Base-by-base conservation (phyloP, 1,140 invertebrate genomes). In the Calliphora vicina region DNA sequence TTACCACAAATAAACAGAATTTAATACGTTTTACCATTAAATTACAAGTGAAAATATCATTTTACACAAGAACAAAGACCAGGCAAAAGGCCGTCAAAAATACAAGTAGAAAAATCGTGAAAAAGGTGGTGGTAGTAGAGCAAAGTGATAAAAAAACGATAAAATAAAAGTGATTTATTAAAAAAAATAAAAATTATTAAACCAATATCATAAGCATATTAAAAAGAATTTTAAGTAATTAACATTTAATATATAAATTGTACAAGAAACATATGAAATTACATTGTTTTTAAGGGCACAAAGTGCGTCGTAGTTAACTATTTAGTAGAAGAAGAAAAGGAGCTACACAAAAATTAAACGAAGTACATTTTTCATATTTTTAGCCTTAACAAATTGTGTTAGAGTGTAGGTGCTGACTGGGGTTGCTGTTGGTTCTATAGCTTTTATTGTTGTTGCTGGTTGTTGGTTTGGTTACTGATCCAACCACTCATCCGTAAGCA, bases 11-110 rank as follows among this genome's bases (percentile, higher is more conserved):
- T 25, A 67, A 20, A 67, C 61, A 23, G 25, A 67, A 25, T 23
- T 67, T 78, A 5, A 12, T 17, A 17, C 29, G 20, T 76, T 72
- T 76, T 4, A 1, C n/a, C n/a, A 17, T 20, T 42, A 12, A 29
- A 20, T 42, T 20, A 15, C 73, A 17, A 29, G 29, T 20, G 26
- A 74, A 27, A 74, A 74, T 9, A 9, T 8, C 10, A 73, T 73
- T 73, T 74, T 74, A 8, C 27, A 74, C 72, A 35, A 13, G 72
- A 35, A 74, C 72, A 74, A 74, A 74, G 72, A 74, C 35, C 17
- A 29, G 71, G 13, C 27, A 27, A 73, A n/a, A 27, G 71, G 23
- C 71, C 13, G 71, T 73, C 17, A 71, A 71, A 71, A 23, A 71
- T 25, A 8, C 35, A 35, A 71, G 25, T 23, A 8, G 42, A 42